These are phyloP conservation scores for Eilema caniola DNA, from an alignment of 2,888 invertebrate genomes.

Conservation along the genomic window DNA sequence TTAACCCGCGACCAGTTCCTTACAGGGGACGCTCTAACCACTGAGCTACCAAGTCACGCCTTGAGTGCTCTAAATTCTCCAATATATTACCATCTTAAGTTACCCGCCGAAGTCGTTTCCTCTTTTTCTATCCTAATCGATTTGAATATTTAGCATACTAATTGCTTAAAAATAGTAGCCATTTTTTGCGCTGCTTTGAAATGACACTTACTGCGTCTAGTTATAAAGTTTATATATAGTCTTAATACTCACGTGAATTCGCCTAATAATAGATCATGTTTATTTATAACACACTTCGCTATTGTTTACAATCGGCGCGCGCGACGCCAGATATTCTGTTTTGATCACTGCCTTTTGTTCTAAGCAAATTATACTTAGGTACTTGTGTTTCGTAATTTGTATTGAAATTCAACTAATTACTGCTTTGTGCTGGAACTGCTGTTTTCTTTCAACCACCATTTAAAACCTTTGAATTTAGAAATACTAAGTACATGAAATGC, in stretches of 20 bases:
- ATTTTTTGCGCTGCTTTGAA: too few relatives aligned
- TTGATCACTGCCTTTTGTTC: conserved; percentile 47
- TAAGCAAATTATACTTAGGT: conserved; percentile 34
- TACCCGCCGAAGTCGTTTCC: too few relatives aligned
- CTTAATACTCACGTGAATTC: conserved; percentile 12
- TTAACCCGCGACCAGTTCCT: too few relatives aligned
- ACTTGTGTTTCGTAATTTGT: conserved; percentile 24
- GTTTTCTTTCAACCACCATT: background rate
- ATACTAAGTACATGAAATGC: background rate
- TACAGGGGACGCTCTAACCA: too few relatives aligned
- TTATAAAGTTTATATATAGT: too few relatives aligned
- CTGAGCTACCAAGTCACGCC: too few relatives aligned
- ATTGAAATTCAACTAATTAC: conserved; percentile 21
- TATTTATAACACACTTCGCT: conserved; percentile 34
- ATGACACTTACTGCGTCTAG: too few relatives aligned
- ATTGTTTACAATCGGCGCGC: conserved; percentile 45
- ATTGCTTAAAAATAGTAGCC: too few relatives aligned
- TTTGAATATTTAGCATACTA: too few relatives aligned
- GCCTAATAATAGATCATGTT: conserved; percentile 34
- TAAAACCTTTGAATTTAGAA: background rate
- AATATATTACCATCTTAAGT: too few relatives aligned
- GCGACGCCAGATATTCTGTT: conserved; percentile 45
- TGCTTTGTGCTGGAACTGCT: background rate
- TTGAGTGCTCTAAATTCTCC: too few relatives aligned
- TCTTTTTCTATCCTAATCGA: too few relatives aligned